Evolutionary conservation across 2,888 invertebrate genomes (phyloP).

Genomic region (Pristionchus exspectatus): DNA sequence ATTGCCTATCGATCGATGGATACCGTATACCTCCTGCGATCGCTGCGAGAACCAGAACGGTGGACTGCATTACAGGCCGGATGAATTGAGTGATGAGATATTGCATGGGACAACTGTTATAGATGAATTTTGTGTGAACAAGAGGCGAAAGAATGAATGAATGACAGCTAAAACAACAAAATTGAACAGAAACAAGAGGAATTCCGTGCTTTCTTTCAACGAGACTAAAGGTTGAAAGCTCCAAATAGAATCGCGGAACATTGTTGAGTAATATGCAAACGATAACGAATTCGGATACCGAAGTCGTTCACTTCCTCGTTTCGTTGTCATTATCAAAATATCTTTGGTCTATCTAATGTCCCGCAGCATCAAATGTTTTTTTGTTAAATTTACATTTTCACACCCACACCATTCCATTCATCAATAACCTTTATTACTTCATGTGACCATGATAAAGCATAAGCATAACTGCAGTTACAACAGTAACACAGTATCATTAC

Average conservation of each 20-base stretch:
- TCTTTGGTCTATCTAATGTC: too few relatives aligned
- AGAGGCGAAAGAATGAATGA: not conserved
- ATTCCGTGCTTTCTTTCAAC: not conserved
- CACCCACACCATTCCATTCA: too few relatives aligned
- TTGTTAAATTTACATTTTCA: too few relatives aligned
- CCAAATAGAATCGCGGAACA: not conserved
- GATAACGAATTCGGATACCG: too few relatives aligned
- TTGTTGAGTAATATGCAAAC: not conserved
- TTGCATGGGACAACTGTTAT: not conserved
- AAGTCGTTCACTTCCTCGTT: too few relatives aligned
- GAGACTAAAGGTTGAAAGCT: not conserved
- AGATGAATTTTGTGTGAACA: conserved; percentile 5
- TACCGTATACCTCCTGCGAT: conserved; percentile 48
- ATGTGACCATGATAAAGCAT: not conserved
- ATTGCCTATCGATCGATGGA: not conserved
- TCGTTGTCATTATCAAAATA: too few relatives aligned
- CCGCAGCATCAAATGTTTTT: too few relatives aligned
- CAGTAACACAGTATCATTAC: not conserved
- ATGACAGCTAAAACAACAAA: not conserved
- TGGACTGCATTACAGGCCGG: conserved; percentile 27
- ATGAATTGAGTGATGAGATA: not conserved
- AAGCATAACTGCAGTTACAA: not conserved
- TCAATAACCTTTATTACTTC: not conserved
- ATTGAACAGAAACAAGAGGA: not conserved
- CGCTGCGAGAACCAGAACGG: conserved; percentile 31